Conservation (phyloP, 2,888 invertebrate species). For the Pheosia tremula region DNA sequence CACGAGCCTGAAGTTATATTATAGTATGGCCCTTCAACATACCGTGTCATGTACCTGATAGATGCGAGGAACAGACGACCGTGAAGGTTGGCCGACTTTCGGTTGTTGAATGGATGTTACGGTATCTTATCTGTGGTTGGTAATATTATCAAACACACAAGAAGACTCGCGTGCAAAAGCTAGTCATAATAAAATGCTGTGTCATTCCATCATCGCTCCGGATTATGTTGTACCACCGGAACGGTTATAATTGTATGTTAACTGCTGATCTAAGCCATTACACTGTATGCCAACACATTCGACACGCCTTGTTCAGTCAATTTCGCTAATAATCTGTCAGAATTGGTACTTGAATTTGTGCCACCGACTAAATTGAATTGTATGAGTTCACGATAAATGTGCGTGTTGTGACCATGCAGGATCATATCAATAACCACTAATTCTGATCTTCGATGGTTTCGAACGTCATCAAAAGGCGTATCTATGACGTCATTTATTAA, state of each 20-base stretch:
- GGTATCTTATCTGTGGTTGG: too few relatives aligned
- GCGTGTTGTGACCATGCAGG: not conserved
- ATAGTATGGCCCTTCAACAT: too few relatives aligned
- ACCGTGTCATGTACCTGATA: too few relatives aligned
- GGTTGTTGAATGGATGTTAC: too few relatives aligned
- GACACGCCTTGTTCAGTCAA: slow-evolving; percentile 40
- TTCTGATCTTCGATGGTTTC: not conserved
- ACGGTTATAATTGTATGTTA: slow-evolving; percentile 32
- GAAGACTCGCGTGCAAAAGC: not conserved
- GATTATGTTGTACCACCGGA: slow-evolving; percentile 6
- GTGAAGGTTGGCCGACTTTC: too few relatives aligned
- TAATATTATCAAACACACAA: not conserved
- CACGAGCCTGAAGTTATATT: too few relatives aligned
- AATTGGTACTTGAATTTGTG: slow-evolving; percentile 25
- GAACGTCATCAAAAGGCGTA: not conserved
- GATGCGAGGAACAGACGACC: too few relatives aligned
- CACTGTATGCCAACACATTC: slow-evolving; percentile 33
- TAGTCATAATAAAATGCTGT: not conserved
- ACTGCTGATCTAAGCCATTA: slow-evolving; percentile 40
- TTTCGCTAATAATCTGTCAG: slow-evolving; percentile 41
- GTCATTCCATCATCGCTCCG: not conserved
- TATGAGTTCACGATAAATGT: slow-evolving; percentile 4
- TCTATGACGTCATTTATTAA: too few relatives aligned
- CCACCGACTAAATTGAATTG: slow-evolving; percentile 34
- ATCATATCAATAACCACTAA: not conserved